These are phyloP conservation scores for Trachelus troglodyta DNA, from an alignment of 2,888 invertebrate genomes.

Conservation along the genomic window DNA sequence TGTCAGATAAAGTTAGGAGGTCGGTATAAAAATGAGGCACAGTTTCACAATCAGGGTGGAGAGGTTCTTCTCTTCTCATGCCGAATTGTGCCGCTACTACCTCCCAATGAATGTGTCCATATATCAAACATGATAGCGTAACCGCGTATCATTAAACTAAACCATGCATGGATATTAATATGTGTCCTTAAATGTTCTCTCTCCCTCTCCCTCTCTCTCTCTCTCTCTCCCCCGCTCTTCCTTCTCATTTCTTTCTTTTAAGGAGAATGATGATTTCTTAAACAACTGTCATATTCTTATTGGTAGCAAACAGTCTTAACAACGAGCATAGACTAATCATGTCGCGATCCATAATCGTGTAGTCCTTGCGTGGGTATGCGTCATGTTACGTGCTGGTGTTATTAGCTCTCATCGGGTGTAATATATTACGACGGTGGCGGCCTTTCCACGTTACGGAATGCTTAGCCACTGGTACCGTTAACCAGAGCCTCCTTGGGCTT, in stretches of 20 bases:
- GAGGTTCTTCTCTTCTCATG: conserved; percentile 29
- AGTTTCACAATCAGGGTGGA: conserved; percentile 61
- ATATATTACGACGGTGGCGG: conserved; percentile 31
- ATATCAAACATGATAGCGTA: conserved; percentile 55
- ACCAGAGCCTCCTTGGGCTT: conserved; percentile 75
- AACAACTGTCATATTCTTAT: conserved; percentile 59
- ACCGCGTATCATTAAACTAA: conserved; percentile 49
- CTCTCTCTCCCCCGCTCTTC: conserved; percentile 1
- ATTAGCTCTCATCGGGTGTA: conserved; percentile 54
- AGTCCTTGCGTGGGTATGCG: conserved; percentile 62
- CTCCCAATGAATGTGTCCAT: conserved; percentile 63
- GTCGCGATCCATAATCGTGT: conserved; percentile 60
- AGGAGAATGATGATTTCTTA: conserved; percentile 29
- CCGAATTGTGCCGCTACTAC: conserved; percentile 56
- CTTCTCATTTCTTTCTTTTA: conserved; percentile 15
- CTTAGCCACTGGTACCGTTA: conserved; percentile 73
- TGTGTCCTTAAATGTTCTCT: conserved; percentile 58
- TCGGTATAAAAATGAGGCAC: conserved; percentile 64
- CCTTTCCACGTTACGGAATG: conserved; percentile 23
- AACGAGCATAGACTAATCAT: conserved; percentile 64
- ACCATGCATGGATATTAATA: conserved; percentile 65
- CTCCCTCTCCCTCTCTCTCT: conserved; percentile 1
- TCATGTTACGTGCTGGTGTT: conserved; percentile 59
- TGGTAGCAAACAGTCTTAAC: conserved; percentile 64
- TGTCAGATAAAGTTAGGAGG: conserved; percentile 52